These are phyloP conservation scores for Cephus nigrinus DNA, from an alignment of 2,888 invertebrate species.

Conservation along the genomic window DNA sequence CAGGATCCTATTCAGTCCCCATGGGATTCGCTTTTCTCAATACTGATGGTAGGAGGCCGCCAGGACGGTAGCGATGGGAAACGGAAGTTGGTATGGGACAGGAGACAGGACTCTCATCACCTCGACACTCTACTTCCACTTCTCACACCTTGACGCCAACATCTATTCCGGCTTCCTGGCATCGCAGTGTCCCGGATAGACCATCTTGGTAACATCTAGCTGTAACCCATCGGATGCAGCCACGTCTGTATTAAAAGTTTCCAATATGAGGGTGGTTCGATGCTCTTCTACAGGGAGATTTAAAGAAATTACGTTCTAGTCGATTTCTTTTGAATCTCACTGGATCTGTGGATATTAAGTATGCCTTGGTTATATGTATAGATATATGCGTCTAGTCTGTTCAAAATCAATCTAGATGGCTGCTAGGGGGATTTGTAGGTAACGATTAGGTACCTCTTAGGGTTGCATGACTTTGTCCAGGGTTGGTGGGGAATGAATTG, in stretches of 20 bases:
- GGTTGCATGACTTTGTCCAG: not conserved
- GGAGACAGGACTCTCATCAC: conserved; percentile 11
- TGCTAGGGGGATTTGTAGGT: not conserved
- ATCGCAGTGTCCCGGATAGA: not conserved
- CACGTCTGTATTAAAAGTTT: conserved; percentile 25
- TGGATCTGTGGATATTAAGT: not conserved
- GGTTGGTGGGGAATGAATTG: not conserved
- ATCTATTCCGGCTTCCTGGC: conserved; percentile 10
- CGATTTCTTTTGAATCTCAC: not conserved
- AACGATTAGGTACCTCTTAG: not conserved
- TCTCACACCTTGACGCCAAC: conserved; percentile 18
- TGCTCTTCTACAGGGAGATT: not conserved
- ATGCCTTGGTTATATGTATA: not conserved
- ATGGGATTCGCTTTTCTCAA: not conserved
- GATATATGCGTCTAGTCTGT: too few relatives aligned
- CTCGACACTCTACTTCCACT: conserved; percentile 12
- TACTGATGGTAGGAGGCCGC: not conserved
- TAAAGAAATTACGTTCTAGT: not conserved
- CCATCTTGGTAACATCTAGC: not conserved
- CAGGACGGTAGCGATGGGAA: not conserved
- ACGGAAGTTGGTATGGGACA: not conserved
- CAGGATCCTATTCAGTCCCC: not conserved
- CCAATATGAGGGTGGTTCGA: conserved; percentile 15
- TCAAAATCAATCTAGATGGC: not conserved
- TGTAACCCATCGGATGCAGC: conserved; percentile 12